Conservation (phyloP, 1,140 invertebrate genomes). For the Drosophila lini region DNA sequence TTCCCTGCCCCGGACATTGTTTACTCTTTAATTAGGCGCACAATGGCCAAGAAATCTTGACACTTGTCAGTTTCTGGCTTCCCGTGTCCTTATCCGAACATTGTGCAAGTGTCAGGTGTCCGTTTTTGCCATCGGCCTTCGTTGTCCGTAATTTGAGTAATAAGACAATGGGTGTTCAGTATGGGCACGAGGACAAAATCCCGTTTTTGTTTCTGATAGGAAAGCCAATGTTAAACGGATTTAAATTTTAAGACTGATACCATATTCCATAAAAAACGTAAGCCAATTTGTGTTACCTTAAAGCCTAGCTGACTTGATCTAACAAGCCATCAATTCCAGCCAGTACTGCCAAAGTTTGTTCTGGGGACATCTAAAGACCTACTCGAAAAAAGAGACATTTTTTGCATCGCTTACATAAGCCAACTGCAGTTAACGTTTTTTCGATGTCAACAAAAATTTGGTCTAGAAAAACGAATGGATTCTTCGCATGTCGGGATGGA, state of each 20-base stretch:
- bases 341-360: background rate
- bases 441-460: slow-evolving; percentile 21
- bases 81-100: slow-evolving; percentile 6
- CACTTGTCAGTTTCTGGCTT: slow-evolving; percentile 46
- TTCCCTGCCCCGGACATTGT: slow-evolving; percentile 41
- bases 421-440: slow-evolving; percentile 40
- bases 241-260: background rate
- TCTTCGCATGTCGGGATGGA: slow-evolving; percentile 23
- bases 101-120: slow-evolving; percentile 31
- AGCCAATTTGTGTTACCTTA: background rate
- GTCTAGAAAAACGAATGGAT: slow-evolving; percentile 23
- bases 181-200: too few species aligned
- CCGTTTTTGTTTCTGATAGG: background rate
- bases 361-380: background rate
- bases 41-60: slow-evolving; percentile 62
- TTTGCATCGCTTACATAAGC: slow-evolving; percentile 20
- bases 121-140: slow-evolving; percentile 13
- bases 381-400: background rate
- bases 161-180: background rate
- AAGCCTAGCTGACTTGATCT: slow-evolving; percentile 5
- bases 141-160: slow-evolving; percentile 11
- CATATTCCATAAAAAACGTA: background rate
- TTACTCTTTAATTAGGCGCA: slow-evolving; percentile 74
- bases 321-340: slow-evolving; percentile 16
- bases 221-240: too few species aligned